Evolutionary conservation across 1,140 invertebrate genomes (phyloP).

Genomic region (Nomia melanderi): DNA sequence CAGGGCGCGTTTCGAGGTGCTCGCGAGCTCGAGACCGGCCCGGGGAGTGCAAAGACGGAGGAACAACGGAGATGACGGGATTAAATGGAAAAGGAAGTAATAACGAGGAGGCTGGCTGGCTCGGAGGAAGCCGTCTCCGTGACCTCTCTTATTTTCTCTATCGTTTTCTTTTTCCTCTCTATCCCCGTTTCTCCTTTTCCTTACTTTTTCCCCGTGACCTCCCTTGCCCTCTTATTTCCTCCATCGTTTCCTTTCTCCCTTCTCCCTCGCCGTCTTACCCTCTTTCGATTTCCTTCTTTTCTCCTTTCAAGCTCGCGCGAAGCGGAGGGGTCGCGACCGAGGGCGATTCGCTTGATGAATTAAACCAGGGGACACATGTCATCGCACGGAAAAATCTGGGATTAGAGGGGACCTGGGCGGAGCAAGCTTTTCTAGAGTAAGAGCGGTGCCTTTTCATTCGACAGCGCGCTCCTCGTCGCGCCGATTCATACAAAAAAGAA

Average conservation of each 20-base stretch:
- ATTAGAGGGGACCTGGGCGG: background rate
- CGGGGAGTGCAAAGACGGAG: background rate
- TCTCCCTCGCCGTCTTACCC: background rate
- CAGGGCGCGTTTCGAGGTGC: background rate
- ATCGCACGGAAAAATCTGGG: conserved; percentile 5
- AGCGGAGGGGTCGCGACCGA: conserved; percentile 2
- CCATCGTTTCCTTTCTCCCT: background rate
- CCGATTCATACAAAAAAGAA: background rate
- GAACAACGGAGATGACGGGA: conserved; percentile 4
- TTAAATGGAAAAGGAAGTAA: conserved; percentile 33
- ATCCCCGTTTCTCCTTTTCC: background rate
- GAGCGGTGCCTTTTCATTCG: background rate
- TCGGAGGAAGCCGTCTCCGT: background rate
- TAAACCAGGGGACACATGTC: background rate
- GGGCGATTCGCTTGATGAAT: conserved; percentile 25
- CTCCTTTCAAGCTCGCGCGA: too few species aligned
- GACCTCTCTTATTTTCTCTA: background rate
- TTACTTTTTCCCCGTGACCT: background rate
- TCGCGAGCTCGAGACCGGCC: background rate
- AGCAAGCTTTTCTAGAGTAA: background rate
- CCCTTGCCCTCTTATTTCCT: too few species aligned
- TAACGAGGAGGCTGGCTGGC: conserved; percentile 11
- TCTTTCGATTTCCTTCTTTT: too few species aligned
- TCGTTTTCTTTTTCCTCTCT: background rate
- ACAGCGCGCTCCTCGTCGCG: background rate